Evolutionary conservation across 2,113 vertebrate genomes (phyloP).

Genomic region (Actinemys pallida): DNA sequence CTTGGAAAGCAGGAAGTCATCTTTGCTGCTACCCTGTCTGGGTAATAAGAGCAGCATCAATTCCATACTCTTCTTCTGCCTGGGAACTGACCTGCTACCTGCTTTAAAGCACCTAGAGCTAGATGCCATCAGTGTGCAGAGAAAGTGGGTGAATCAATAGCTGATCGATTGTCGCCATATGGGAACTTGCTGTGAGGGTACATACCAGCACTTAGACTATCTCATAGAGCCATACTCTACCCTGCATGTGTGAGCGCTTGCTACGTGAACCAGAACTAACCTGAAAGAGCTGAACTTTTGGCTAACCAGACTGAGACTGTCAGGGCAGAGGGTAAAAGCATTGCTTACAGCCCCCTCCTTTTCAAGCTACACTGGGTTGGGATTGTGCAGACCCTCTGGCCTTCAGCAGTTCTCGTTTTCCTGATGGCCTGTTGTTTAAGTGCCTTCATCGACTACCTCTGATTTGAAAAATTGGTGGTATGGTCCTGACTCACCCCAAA

Average conservation of each 20-base stretch:
- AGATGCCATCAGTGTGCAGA: not conserved
- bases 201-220: not conserved
- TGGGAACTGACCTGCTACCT: not conserved
- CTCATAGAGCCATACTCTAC: not conserved
- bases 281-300: not conserved
- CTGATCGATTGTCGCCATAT: not conserved
- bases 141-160: not conserved
- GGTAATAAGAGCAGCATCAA: not conserved
- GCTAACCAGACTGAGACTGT: not conserved
- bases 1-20: not conserved
- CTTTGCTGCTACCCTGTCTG: not conserved
- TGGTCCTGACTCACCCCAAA: not conserved
- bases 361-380: not conserved
- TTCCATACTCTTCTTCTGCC: not conserved
- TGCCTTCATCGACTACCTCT: not conserved
- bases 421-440: not conserved
- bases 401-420: not conserved
- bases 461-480: not conserved
- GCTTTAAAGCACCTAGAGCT: not conserved
- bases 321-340: not conserved
- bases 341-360: not conserved
- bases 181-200: not conserved
- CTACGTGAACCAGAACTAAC: not conserved
- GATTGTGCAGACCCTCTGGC: not conserved
- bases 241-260: not conserved